These are phyloP conservation scores for Lathamus discolor DNA, from an alignment of 2,113 vertebrate species.

Conservation along the genomic window DNA sequence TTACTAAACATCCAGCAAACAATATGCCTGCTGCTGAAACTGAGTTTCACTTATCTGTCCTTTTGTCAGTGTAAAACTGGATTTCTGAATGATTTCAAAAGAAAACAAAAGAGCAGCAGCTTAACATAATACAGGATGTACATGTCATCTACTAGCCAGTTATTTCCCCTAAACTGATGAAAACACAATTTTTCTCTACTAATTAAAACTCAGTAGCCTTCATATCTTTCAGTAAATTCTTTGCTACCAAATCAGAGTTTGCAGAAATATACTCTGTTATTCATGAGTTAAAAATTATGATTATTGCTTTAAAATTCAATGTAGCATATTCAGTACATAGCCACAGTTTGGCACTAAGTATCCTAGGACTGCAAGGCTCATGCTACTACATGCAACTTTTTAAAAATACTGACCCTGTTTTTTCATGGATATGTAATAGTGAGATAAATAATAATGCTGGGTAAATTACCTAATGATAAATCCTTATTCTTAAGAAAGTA, in stretches of 20 bases:
- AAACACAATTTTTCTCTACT: not conserved
- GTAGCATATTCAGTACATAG: not conserved
- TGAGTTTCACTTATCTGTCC: not conserved
- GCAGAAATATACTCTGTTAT: not conserved
- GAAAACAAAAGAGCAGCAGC: not conserved
- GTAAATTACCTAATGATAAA: not conserved
- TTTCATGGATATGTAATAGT: not conserved
- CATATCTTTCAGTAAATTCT: not conserved
- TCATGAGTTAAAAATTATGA: not conserved
- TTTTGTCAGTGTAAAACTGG: not conserved
- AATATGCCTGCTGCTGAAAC: not conserved
- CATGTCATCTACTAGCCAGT: not conserved
- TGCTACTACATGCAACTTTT: not conserved
- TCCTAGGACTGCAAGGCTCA: not conserved
- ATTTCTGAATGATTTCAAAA: not conserved
- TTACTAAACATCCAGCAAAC: not conserved
- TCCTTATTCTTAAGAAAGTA: not conserved
- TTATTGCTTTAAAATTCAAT: not conserved
- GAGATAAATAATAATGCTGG: not conserved
- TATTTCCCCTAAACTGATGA: not conserved
- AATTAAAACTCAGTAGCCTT: not conserved
- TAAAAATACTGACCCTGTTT: not conserved
- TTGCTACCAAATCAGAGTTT: not conserved
- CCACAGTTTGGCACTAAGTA: not conserved
- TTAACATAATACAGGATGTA: not conserved